These are phyloP conservation scores for Akabosia matsudoensis DNA, from an alignment of 1,140 invertebrate species.

Conservation along the genomic window DNA sequence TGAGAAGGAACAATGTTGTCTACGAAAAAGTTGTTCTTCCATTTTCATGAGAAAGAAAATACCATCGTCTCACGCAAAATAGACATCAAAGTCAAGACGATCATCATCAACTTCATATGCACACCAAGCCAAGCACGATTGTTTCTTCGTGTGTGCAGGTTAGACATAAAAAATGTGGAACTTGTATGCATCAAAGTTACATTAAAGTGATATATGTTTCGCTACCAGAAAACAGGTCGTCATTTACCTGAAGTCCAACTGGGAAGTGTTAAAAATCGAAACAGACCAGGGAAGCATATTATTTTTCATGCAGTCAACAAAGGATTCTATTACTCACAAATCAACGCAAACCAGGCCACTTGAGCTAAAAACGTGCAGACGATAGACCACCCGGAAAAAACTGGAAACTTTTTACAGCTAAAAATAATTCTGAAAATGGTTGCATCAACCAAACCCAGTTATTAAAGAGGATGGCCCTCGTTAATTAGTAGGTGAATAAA, in stretches of 20 bases:
- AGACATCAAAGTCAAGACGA: slow-evolving; percentile 10
- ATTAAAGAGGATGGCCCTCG: no score
- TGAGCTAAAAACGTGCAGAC: background rate
- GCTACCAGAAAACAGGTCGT: background rate
- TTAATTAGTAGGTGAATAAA: no score
- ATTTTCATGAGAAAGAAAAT: background rate
- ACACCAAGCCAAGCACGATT: no score
- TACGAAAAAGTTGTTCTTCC: no score
- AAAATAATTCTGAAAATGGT: no score
- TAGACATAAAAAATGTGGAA: no score
- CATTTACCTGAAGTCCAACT: background rate
- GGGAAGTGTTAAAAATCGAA: background rate
- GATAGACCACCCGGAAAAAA: slow-evolving; percentile 18
- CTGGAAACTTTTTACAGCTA: background rate
- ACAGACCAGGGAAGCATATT: background rate
- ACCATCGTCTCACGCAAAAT: slow-evolving; percentile 6
- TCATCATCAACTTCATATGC: background rate
- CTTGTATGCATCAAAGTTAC: background rate
- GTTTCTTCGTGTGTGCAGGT: no score
- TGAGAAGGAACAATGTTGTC: no score
- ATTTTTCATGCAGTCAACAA: background rate
- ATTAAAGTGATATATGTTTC: background rate
- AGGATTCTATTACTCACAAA: background rate
- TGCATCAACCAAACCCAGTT: no score
- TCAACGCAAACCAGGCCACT: background rate